Evolutionary conservation across 2,113 vertebrate genomes (phyloP).

Genomic region (Malurus alboscapulatus): DNA sequence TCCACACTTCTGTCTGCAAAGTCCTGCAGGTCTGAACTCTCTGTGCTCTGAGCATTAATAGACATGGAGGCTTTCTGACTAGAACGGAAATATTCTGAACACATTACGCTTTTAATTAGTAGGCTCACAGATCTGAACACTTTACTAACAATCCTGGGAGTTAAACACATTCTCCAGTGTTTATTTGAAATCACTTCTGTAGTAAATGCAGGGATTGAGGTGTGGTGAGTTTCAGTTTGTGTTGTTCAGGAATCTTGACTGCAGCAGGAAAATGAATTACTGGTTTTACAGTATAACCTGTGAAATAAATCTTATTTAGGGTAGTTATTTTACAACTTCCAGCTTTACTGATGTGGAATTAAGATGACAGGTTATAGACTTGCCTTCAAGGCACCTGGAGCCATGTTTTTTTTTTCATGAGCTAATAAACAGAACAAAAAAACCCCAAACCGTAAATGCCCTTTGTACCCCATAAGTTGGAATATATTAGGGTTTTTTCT

Average conservation of each 20-base stretch:
- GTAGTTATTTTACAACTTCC: neutral
- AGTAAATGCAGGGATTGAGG: neutral
- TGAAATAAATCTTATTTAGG: neutral
- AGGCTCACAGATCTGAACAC: neutral
- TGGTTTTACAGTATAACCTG: neutral
- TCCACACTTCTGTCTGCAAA: accelerated
- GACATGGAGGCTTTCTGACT: neutral
- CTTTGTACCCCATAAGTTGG: neutral
- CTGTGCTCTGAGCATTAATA: neutral
- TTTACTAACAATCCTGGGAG: neutral
- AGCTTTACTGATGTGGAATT: neutral
- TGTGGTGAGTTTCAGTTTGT: neutral
- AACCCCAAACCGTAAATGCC: neutral
- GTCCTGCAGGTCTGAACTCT: neutral
- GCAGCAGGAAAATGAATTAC: neutral
- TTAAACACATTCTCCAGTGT: neutral
- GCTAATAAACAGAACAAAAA: neutral
- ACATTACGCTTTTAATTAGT: neutral
- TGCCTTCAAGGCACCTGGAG: neutral
- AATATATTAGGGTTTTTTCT: neutral
- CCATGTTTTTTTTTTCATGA: neutral
- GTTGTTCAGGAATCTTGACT: neutral
- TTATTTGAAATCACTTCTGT: neutral
- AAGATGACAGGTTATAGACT: neutral
- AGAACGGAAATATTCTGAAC: neutral